Base-by-base conservation (phyloP, 1,140 invertebrate genomes). In the Drosophila simulans region DNA sequence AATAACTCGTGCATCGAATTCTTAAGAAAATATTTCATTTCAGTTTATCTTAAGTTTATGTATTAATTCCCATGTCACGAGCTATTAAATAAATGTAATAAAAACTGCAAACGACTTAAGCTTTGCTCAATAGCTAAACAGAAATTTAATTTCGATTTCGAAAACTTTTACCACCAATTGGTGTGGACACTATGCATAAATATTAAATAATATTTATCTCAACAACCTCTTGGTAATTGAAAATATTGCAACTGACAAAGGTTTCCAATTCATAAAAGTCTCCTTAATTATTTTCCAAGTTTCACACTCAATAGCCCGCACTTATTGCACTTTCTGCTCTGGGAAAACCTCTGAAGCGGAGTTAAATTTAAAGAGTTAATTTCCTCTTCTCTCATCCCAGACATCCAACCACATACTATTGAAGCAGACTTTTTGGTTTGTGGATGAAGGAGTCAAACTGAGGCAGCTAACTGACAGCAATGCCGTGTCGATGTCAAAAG, bases 291-390 rank as follows among this genome's bases (percentile, higher is more conserved):
- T 57, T 40, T n/a, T 13, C 48, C 13, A 27, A 5, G 31, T 34
- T 58, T 39, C 34, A n/a, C 48, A 20, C 13, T 37, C 8, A 39
- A 35, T 13, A 25, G 17, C 22, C 12, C 2, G 31, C 31, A 15
- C 13, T 35, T 35, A 60, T 15, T 48, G 40, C 27, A 13, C 40
- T 43, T 43, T 15, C 31, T 40, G 10, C 55, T 11, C 17, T 15
- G 7, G 4, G 5, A 10, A 34, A 17, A 5, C 15, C 40, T 43
- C 34, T 22, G 13, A 27, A 66, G 43, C 13, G 22, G 46, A 70
- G 58, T 62, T 62, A 54, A 51, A 46, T 66, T 83, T 83, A 83
- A 83, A 83, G 80, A 83, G 76, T 80, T 80, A 70, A 85, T 84
- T 83, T 83, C 56, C 46, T 22, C 60, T 37, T 43, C 22, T 27